Percentiles rank a stretch among this genome's conserved stretches.
Evolutionary conservation across 2,888 invertebrate species (phyloP).

Genomic region (Oxycera nigricornis): DNA sequence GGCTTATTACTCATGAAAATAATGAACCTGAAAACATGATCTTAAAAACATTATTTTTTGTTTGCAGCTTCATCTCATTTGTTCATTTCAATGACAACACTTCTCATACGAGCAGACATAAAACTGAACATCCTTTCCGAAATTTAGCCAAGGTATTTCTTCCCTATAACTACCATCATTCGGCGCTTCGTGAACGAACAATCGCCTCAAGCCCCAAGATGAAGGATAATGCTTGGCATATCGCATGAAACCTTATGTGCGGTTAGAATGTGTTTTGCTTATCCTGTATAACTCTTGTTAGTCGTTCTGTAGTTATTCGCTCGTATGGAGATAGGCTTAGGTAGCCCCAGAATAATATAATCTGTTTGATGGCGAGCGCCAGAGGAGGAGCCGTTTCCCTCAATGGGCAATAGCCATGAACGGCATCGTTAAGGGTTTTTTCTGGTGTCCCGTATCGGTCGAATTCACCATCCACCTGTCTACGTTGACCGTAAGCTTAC

Average conservation of each 20-base stretch:
- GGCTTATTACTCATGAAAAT: too few relatives aligned
- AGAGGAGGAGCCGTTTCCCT: neutral
- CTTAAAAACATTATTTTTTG: too few relatives aligned
- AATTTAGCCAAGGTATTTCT: too few relatives aligned
- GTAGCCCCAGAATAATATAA: neutral
- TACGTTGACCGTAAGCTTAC: neutral
- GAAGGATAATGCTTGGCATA: neutral
- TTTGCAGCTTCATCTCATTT: too few relatives aligned
- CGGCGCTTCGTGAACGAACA: slow-evolving; percentile 18
- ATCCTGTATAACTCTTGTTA: neutral
- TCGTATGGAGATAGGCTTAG: slow-evolving; percentile 19
- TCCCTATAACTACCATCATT: slow-evolving; percentile 29
- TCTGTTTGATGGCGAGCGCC: neutral
- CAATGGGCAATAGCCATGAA: slow-evolving; percentile 23
- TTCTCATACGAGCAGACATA: too few relatives aligned
- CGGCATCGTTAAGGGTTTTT: neutral
- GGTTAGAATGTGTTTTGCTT: neutral
- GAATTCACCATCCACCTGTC: slow-evolving; percentile 1
- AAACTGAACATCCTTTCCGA: too few relatives aligned
- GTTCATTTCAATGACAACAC: too few relatives aligned
- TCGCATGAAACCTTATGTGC: neutral
- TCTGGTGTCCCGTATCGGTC: neutral
- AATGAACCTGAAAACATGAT: too few relatives aligned
- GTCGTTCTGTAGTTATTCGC: too few relatives aligned
- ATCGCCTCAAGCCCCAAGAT: neutral